A percentile compares a stretch with the other conserved stretches of the same genome.
These are phyloP conservation scores for Acrocephalus arundinaceus DNA, from an alignment of 2,113 vertebrate genomes.

Conservation along the genomic window DNA sequence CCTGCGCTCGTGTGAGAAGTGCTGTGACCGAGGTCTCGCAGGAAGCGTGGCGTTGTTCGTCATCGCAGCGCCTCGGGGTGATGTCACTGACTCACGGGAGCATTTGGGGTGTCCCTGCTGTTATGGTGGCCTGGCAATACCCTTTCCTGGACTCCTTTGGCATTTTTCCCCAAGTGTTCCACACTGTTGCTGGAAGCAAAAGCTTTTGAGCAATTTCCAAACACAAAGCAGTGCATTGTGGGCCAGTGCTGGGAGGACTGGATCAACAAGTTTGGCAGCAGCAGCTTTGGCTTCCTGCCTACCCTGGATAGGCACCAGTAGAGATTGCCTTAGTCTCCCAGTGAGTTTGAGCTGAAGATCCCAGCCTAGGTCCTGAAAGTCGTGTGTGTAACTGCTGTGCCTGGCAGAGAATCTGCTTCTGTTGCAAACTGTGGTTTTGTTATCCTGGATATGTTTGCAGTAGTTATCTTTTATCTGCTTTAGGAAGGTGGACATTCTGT, in stretches of 20 bases:
- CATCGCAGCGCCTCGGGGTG: background rate
- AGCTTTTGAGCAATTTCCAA: conserved; percentile 44
- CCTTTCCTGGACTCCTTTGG: background rate
- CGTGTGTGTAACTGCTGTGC: background rate
- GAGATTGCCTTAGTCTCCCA: background rate
- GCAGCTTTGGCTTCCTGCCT: conserved; percentile 53
- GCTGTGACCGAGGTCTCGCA: background rate
- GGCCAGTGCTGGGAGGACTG: conserved; percentile 38
- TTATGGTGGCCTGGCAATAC: background rate
- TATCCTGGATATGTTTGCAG: background rate
- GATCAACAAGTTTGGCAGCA: conserved; percentile 62
- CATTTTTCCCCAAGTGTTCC: background rate
- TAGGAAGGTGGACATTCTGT: background rate
- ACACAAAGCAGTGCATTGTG: conserved; percentile 38
- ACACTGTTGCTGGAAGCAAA: conserved; percentile 31
- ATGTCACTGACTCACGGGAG: background rate
- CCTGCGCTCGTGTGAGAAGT: background rate
- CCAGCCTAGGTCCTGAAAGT: background rate
- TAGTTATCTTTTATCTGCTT: background rate
- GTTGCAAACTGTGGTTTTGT: background rate
- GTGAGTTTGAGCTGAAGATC: background rate
- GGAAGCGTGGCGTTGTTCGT: accelerated
- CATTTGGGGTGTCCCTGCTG: background rate
- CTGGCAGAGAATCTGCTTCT: background rate
- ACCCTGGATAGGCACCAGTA: conserved; percentile 33